Percentiles rank a stretch among this genome's conserved stretches.
phyloP scores from a whole-genome alignment of 2,888 invertebrate genomes.

The Beris morrisii region DNA sequence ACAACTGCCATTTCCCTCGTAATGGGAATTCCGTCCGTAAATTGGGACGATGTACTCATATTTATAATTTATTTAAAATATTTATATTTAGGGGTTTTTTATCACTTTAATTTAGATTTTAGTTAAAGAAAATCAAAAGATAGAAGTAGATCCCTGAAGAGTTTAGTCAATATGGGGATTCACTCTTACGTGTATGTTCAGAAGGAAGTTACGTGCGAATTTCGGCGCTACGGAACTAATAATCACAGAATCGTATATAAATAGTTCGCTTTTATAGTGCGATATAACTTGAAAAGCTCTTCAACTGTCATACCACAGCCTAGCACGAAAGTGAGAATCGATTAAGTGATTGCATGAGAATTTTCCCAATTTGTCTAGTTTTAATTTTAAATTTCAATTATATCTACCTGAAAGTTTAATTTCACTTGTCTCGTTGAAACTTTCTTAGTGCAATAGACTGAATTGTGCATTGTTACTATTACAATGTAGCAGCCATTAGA shows the following conservation, averaged over 20 bases:
- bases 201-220: slow-evolving; percentile 10
- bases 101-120: too few relatives aligned
- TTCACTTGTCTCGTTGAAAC: neutral
- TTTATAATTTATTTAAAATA: neutral
- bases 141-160: too few relatives aligned
- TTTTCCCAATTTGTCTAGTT: neutral
- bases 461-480: too few relatives aligned
- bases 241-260: slow-evolving; percentile 4
- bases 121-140: too few relatives aligned
- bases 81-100: too few relatives aligned
- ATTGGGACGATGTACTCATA: slow-evolving; percentile 38
- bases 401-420: neutral
- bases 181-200: neutral
- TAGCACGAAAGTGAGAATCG: slow-evolving; percentile 31
- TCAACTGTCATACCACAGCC: slow-evolving; percentile 23
- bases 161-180: too few relatives aligned
- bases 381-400: slow-evolving; percentile 29
- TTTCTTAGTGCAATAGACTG: neutral
- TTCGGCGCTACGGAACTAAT: neutral
- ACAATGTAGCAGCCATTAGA: too few relatives aligned
- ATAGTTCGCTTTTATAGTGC: slow-evolving; percentile 16
- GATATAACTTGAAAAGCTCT: neutral
- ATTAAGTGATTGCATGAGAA: slow-evolving; percentile 28
- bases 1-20: slow-evolving; percentile 67
- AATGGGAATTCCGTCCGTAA: slow-evolving; percentile 65